Conservation (phyloP, 2,888 invertebrate genomes). For the Philhelius pedissequus region DNA sequence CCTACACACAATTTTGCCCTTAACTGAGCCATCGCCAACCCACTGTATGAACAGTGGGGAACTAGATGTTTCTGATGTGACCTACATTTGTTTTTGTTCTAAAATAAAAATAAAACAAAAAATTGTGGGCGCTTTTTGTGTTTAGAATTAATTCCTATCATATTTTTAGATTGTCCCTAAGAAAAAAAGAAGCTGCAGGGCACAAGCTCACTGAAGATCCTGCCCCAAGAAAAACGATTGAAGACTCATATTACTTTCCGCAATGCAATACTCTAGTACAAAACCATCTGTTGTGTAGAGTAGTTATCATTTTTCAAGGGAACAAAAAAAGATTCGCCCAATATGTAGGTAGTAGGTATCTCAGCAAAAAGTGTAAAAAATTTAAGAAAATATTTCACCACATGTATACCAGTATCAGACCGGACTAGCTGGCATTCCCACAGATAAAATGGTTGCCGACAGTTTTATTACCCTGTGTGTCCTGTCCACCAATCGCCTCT, state of each 20-base stretch:
- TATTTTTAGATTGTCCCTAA: neutral
- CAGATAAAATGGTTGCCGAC: constrained; percentile 41
- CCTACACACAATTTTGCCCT: constrained; percentile 8
- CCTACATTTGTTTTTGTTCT: constrained; percentile 5
- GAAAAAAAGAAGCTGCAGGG: neutral
- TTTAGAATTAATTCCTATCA: constrained; percentile 10
- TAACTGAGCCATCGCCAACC: neutral
- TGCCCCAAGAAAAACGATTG: neutral
- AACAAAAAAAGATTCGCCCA: neutral
- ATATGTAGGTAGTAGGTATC: neutral
- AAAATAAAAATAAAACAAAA: neutral
- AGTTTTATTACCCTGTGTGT: constrained; percentile 40
- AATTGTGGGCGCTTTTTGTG: constrained; percentile 5
- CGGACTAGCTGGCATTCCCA: neutral
- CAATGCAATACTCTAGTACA: neutral
- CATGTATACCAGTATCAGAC: neutral
- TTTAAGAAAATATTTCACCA: neutral
- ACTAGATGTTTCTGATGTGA: neutral
- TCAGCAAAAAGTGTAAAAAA: neutral
- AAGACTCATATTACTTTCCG: neutral
- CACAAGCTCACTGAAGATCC: neutral
- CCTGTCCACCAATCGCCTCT: constrained; percentile 23
- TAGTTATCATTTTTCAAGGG: neutral
- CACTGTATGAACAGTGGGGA: neutral
- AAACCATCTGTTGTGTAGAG: neutral